phyloP scores from a whole-genome alignment of 2,113 vertebrate genomes.

The Deroptyus accipitrinus region DNA sequence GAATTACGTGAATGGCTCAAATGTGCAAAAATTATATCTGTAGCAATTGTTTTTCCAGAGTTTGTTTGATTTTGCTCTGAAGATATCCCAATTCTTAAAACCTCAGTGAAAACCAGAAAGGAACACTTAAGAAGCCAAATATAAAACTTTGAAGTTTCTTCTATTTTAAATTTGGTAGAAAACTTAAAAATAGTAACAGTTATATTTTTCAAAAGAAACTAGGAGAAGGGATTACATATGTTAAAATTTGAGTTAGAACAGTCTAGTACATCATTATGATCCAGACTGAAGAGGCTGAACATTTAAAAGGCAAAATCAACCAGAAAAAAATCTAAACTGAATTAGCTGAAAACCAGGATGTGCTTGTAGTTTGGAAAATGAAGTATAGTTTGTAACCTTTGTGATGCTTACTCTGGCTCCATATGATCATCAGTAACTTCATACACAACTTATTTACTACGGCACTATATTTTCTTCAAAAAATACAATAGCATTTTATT shows the following conservation, averaged over 20 bases:
- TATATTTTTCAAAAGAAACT: neutral
- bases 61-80: neutral
- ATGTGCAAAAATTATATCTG: neutral
- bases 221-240: neutral
- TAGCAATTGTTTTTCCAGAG: neutral
- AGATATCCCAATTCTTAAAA: neutral
- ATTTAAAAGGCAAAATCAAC: neutral
- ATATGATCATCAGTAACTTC: neutral
- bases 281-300: neutral
- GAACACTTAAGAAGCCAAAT: neutral
- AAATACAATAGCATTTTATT: neutral
- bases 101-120: neutral
- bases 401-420: neutral
- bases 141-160: neutral
- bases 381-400: neutral
- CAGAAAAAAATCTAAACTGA: neutral
- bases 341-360: neutral
- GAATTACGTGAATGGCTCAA: neutral
- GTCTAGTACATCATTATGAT: neutral
- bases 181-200: neutral
- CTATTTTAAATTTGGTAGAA: neutral
- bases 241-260: neutral
- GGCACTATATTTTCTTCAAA: neutral
- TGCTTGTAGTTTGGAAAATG: neutral
- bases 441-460: neutral